Percentiles rank a stretch among this genome's conserved stretches.
These are phyloP conservation scores for Agelastica alni DNA, from an alignment of 2,888 invertebrate genomes.

Conservation along the genomic window DNA sequence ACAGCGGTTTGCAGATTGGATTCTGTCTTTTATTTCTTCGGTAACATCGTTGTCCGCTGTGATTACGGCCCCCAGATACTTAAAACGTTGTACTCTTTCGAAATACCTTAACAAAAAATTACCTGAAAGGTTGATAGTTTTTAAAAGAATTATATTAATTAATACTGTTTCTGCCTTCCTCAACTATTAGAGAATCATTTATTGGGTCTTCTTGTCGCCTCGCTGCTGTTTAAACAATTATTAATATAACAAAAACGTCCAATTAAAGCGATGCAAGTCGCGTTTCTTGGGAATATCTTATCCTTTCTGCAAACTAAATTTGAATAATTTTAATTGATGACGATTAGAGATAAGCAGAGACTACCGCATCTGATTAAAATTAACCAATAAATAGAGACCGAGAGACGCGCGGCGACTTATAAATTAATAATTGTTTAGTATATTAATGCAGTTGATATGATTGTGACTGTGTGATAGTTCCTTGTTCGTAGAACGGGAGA, in stretches of 20 bases:
- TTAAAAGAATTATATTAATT: too few species aligned
- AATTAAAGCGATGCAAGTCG: not conserved
- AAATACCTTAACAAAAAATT: too few species aligned
- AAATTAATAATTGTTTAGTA: not conserved
- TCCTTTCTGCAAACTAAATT: slow-evolving; percentile 14
- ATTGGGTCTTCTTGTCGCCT: not conserved
- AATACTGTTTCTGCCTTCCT: too few species aligned
- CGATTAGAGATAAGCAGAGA: slow-evolving; percentile 25
- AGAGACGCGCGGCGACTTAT: not conserved
- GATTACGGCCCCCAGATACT: too few species aligned
- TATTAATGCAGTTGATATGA: too few species aligned
- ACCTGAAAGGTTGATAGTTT: too few species aligned
- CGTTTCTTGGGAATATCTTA: slow-evolving; percentile 3
- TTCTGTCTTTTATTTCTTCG: too few species aligned
- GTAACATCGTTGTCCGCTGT: too few species aligned
- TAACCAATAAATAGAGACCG: slow-evolving; percentile 22
- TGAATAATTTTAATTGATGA: slow-evolving; percentile 30
- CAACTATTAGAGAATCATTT: too few species aligned
- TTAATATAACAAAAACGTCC: not conserved
- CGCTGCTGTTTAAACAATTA: not conserved
- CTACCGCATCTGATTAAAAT: slow-evolving; percentile 27
- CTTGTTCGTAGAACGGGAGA: slow-evolving; percentile 5
- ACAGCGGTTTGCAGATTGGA: too few species aligned
- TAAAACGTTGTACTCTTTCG: too few species aligned
- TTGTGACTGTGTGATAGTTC: not conserved